A percentile compares a stretch with the other conserved stretches of the same genome.
These are phyloP conservation scores for Ephydatia muelleri DNA, from an alignment of 37 sponge, comb jelly and placozoan species.

Conservation along the genomic window DNA sequence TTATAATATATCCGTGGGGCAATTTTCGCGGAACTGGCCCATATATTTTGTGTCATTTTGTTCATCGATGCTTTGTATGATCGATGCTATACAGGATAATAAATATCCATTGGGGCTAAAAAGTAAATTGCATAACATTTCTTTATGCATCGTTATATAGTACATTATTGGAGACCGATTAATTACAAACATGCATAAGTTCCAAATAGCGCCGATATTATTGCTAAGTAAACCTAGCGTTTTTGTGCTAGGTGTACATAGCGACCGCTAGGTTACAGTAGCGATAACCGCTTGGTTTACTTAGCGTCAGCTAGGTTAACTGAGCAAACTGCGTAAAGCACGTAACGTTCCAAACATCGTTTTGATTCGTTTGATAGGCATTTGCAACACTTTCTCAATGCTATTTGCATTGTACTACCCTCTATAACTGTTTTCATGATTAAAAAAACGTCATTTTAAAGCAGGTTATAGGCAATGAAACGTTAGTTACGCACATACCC, in stretches of 20 bases:
- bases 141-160: too few species aligned
- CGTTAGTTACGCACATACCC: neutral
- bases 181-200: too few species aligned
- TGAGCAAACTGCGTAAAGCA: neutral
- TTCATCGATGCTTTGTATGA: too few species aligned
- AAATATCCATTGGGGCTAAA: too few species aligned
- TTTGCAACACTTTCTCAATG: neutral
- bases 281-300: neutral
- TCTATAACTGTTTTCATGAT: neutral
- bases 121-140: too few species aligned
- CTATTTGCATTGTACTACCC: neutral
- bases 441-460: neutral
- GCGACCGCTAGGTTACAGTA: neutral
- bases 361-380: neutral
- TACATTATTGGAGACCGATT: too few species aligned
- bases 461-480: neutral
- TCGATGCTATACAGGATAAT: too few species aligned
- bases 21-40: too few species aligned
- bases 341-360: neutral
- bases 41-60: too few species aligned
- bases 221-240: neutral
- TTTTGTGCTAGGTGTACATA: slow-evolving; percentile 3
- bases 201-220: neutral
- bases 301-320: neutral
- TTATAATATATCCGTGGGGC: too few species aligned